A percentile compares a stretch with the other conserved stretches of the same genome.
These are phyloP conservation scores for Holcopasites calliopsidis DNA, from an alignment of 1,140 invertebrate species.

Conservation along the genomic window DNA sequence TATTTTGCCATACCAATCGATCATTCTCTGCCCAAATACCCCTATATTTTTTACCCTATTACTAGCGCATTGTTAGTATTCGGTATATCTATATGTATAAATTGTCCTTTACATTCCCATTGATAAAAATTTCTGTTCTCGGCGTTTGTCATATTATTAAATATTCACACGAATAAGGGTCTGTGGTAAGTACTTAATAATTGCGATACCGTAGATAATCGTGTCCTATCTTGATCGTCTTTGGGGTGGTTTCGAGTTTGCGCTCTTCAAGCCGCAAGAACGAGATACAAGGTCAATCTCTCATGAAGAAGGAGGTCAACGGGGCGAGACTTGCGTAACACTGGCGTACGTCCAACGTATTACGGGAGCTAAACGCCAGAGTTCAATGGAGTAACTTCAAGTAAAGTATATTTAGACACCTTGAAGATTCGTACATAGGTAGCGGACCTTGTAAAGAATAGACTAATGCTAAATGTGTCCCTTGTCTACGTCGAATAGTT, in stretches of 20 bases:
- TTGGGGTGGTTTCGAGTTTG: conserved; percentile 33
- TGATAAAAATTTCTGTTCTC: background rate
- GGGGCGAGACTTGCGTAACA: conserved; percentile 73
- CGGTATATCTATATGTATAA: too few relatives aligned
- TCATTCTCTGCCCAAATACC: conserved; percentile 34
- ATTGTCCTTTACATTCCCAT: background rate
- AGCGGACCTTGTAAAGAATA: conserved; percentile 66
- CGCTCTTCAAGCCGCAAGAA: conserved; percentile 55
- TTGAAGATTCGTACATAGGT: conserved; percentile 52
- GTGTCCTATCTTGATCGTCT: background rate
- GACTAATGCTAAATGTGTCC: conserved; percentile 59
- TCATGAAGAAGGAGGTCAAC: conserved; percentile 73
- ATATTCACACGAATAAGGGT: background rate
- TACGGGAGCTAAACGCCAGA: conserved; percentile 70
- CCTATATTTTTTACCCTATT: background rate
- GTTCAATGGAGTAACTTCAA: conserved; percentile 78
- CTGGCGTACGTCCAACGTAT: conserved; percentile 70
- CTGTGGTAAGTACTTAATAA: background rate
- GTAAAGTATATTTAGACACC: conserved; percentile 66
- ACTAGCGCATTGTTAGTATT: background rate
- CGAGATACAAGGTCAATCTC: conserved; percentile 72
- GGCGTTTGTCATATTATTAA: background rate
- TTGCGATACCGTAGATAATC: background rate
- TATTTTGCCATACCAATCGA: conserved; percentile 52
- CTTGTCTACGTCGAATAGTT: conserved; percentile 1